phyloP scores from a whole-genome alignment of 2,113 vertebrate species.

The Suncus etruscus region DNA sequence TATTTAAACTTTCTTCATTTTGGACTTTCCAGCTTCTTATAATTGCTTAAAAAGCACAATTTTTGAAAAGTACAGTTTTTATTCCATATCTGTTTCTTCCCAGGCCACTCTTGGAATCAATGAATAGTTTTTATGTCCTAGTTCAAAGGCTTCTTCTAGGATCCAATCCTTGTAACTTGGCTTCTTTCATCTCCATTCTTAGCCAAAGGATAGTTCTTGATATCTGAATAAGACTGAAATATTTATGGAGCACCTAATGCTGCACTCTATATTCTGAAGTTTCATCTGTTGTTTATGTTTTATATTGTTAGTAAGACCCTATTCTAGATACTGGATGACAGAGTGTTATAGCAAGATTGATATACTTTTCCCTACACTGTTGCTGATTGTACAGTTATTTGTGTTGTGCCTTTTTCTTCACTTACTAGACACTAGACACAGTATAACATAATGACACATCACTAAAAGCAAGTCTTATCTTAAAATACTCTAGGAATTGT shows the following conservation, averaged over 20 bases:
- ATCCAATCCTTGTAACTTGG: neutral
- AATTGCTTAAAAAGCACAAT: neutral
- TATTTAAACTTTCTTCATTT: accelerated
- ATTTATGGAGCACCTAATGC: neutral
- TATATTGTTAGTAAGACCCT: neutral
- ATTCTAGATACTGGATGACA: neutral
- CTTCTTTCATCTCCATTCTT: neutral
- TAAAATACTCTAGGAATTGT: neutral
- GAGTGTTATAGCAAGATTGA: neutral
- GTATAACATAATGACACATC: neutral
- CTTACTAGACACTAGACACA: neutral
- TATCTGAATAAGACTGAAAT: neutral
- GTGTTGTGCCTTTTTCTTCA: neutral
- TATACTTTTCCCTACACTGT: neutral
- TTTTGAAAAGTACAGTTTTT: neutral
- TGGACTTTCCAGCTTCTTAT: neutral
- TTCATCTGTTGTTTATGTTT: neutral
- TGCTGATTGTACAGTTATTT: neutral
- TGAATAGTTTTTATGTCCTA: neutral
- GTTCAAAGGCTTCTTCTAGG: neutral
- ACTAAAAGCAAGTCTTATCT: neutral
- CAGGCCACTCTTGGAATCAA: neutral
- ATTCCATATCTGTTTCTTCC: neutral
- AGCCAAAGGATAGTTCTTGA: neutral
- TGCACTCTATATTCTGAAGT: neutral